Evolutionary conservation across 2,113 vertebrate genomes (phyloP), one percentile per base, ranked within the genome.

Genomic region (Mixornis gularis): DNA sequence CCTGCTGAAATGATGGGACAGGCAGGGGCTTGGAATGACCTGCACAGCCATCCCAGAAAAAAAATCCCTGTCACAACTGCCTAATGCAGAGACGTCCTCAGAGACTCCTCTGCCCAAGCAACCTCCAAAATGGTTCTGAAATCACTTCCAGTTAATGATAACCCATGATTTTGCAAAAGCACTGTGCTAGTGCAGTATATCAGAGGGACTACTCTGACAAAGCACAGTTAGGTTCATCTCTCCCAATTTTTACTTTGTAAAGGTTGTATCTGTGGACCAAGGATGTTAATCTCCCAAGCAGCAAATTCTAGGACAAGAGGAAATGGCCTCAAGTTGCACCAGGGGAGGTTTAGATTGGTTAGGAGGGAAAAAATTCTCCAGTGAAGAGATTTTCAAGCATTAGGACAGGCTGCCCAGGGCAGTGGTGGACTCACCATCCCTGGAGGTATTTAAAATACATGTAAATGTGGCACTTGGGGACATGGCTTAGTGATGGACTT

Each of bases 311-410:
- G 14, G 6, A 17, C 17, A 40, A 90, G 56, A 66, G 5, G 9
- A 85, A 66, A 78, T 1, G 10, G 7, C 6, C 9, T 53, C 14
- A 90, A 14, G 36, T 48, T 78, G 41, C 1, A 1, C 12, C 27
- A 70, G 18, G 5, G 5, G 18, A 60, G 10, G 13, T 56, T 90
- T 78, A 36, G 9, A 29, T 24, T 36, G 19, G 8, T 34, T 66
- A 30, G 16, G 12, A 53, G 15, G 32, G 72, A 29, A 66, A 65
- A 62, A 21, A 4, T 6, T 79, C 4, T 63, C 48, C 13, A 16
- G 11, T 0, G 2, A 48, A 43, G 38, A 17, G 7, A 3, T 13
- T 81, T 3, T 44, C 12, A 78, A 24, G 7, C 41, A 14, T 0
- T 74, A 13, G 10, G 12, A 40, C 17, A 70, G 25, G 25, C 27